Evolutionary conservation across 64 coral and sea anemone species (phyloP), one percentile per base, ranked within the genome.

Genomic region (Catalaphyllia jardinei): DNA sequence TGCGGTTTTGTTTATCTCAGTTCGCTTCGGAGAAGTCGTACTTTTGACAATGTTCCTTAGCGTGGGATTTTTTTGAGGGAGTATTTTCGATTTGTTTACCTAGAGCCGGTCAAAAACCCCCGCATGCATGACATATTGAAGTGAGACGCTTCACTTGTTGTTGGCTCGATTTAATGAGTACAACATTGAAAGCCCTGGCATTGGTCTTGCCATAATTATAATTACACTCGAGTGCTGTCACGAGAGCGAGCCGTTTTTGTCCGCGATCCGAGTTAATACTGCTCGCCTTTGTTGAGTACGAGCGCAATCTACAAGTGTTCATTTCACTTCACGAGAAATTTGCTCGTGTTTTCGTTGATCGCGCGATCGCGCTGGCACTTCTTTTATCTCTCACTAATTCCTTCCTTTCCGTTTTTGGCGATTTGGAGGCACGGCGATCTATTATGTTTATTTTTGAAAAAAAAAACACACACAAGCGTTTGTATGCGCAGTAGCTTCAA

Each of bases 161-260:
- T 91, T 82, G 89, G 94, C 73, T 96, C 91, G 94, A 86, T 96
- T 96, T 96, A 96, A 96, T 96, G 92, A 93, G 87, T 75, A 54
- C 91, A 89, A 39, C 88, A 96, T 92, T 92, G 71, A 96, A 86
- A 80, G 73, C 42, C 72, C 60, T 76, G 92, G 89, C 94, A 96
- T 90, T 90, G 87, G 82, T 55, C 87, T 87, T 55, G 19, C 67
- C 72, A 72, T 96, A 93, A 93, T 88, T 92, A 77, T 75, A 88
- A 96, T 90, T 96, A 93, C 73, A 54, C 64, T 93, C 87, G 86
- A 89, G 78, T 93, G 80, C 79, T 73, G 91, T 96, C 94, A 96
- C 94, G 91, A 90, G 77, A 96, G 81, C 5, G 22, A 73, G 24
- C 88, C 35, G 63, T 85, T 71, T 71, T 79, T 85, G 24, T 27